Evolutionary conservation across 1,140 invertebrate genomes (phyloP).

Genomic region (Pinna nobilis): DNA sequence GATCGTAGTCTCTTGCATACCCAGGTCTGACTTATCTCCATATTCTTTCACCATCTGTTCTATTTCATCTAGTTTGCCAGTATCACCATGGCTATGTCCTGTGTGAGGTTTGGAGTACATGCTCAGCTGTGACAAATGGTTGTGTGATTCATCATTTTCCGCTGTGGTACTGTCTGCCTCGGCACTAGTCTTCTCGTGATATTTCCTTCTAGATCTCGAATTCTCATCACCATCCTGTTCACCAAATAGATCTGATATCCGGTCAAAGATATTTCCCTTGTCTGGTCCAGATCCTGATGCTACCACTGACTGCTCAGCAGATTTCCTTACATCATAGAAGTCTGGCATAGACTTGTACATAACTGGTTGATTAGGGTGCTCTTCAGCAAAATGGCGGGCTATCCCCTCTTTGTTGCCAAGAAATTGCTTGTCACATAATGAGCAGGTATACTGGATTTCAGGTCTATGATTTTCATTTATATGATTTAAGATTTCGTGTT

Average conservation of each 20-base stretch:
- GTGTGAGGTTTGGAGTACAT: no score
- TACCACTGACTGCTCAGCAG: constrained; percentile 10
- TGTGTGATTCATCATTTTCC: constrained; percentile 39
- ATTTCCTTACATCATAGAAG: constrained; percentile 56
- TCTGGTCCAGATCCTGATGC: constrained; percentile 12
- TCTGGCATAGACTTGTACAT: constrained; percentile 59
- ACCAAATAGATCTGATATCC: constrained; percentile 51
- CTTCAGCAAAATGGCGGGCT: constrained; percentile 49
- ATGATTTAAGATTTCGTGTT: constrained; percentile 55
- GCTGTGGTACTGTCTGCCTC: constrained; percentile 61
- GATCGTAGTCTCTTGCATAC: background rate
- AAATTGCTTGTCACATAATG: constrained; percentile 57
- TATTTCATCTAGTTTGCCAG: constrained; percentile 19
- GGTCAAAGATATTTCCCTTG: constrained; percentile 59
- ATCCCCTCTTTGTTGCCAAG: constrained; percentile 56
- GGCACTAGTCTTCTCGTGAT: constrained; percentile 48
- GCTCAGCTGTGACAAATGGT: no score
- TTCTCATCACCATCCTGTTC: background rate
- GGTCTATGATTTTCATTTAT: constrained; percentile 47
- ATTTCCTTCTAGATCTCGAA: constrained; percentile 11
- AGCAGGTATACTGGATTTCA: constrained; percentile 60
- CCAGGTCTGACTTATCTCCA: background rate
- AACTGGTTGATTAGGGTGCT: constrained; percentile 57
- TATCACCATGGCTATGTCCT: no score
- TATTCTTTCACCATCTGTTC: constrained; percentile 13